Base-by-base conservation (phyloP, 2,113 vertebrate species). In the Colistium nudipinnis region DNA sequence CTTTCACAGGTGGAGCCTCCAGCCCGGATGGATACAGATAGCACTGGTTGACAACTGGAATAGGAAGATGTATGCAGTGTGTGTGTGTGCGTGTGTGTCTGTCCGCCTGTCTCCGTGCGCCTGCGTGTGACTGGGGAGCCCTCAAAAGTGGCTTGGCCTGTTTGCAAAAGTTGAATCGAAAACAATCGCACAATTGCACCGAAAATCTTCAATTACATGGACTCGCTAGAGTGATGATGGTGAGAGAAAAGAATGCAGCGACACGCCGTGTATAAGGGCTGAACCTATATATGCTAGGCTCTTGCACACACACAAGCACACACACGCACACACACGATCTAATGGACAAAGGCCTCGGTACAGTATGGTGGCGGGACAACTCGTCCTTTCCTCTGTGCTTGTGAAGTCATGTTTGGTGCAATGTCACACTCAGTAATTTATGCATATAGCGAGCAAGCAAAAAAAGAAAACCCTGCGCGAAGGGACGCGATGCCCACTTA, bases 1-100 rank as follows among this genome's bases (percentile, higher is more conserved):
- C 80, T 81, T 89, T 90, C 80, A 82, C 70, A 84, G 81, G 79
- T 84, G 76, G 80, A 87, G 73, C 75, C 74, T 67, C 76, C 60
- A 69, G 86, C 70, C 41, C 38, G 62, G 25, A 54, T 83, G 59
- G 74, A 80, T 73, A 84, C 73, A 73, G 67, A 80, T 74, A 85
- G 70, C 70, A 74, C 44, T 62, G 66, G 51, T 70, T 24, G 70
- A 78, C 76, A 78, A 56, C 66, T 55, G 56, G 51, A 67, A 79
- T 53, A 55, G 66, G 60, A 69, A 9, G 36, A 13, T 43, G 20
- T 16, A 7, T 30, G 14, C 39, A 41, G 38, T 20, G 16, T 52
- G 13, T n/a, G 45, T 39, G 12, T 70, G 4, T 35, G 20, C 38
- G 48, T 25, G 22, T 55, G 31, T 27, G 54, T 35, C 13, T 78